Percentiles rank a stretch among this genome's conserved stretches.
phyloP scores from a whole-genome alignment of 2,797 vertebrate genomes.

The Clangula hyemalis region DNA sequence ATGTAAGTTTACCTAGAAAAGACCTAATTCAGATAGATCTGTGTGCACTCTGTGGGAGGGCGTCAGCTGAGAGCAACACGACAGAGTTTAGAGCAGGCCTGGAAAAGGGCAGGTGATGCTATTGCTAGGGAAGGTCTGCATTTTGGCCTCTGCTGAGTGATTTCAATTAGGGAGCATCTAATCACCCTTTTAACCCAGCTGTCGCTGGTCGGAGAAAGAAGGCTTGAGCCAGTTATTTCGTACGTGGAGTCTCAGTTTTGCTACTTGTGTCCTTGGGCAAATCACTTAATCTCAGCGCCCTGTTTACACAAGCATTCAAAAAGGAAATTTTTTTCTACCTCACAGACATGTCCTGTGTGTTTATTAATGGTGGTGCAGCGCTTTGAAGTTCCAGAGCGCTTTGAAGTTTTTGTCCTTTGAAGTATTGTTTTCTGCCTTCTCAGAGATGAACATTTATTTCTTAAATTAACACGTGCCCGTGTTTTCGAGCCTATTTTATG shows the following conservation, averaged over 20 bases:
- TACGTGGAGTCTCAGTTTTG: conserved; percentile 5
- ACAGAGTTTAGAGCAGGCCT: neutral
- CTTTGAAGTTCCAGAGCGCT: conserved; percentile 65
- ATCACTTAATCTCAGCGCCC: conserved; percentile 50
- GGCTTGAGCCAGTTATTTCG: conserved; percentile 6
- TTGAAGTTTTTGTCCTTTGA: conserved; percentile 72
- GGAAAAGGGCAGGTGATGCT: neutral
- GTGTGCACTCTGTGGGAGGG: neutral
- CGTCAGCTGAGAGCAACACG: neutral
- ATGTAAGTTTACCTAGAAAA: neutral
- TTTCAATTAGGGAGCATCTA: neutral
- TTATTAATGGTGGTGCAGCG: conserved; percentile 59
- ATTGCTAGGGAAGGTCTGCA: neutral
- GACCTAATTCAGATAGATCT: neutral
- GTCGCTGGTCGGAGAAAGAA: neutral
- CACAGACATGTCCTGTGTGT: conserved; percentile 63
- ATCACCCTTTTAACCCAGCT: neutral
- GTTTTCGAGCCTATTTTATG: conserved; percentile 54
- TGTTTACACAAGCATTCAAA: conserved; percentile 71
- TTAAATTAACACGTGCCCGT: conserved; percentile 67
- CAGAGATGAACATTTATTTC: conserved; percentile 71
- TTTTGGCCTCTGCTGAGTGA: neutral
- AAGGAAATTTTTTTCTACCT: conserved; percentile 56
- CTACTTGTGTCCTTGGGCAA: conserved; percentile 60
- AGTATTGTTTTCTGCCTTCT: conserved; percentile 73